phyloP scores from a whole-genome alignment of 2,888 invertebrate genomes.

The Caenorhabditis sp. region DNA sequence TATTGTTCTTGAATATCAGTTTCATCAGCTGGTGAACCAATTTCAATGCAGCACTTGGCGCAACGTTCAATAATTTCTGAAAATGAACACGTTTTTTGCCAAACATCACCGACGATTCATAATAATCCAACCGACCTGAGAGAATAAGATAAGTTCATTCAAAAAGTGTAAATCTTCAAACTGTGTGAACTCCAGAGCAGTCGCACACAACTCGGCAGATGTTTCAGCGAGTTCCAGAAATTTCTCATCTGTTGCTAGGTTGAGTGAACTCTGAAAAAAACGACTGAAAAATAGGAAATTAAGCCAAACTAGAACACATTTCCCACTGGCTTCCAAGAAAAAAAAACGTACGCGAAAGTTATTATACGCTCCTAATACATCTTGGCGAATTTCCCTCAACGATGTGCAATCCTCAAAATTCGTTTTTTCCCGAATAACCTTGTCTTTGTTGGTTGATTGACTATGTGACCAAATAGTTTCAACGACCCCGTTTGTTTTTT shows the following conservation, averaged over 20 bases:
- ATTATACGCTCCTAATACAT: not conserved
- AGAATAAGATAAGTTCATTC: not conserved
- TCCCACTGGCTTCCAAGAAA: no score
- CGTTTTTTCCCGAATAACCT: no score
- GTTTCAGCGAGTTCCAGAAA: not conserved
- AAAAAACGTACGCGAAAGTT: not conserved
- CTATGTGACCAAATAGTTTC: no score
- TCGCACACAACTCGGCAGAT: not conserved
- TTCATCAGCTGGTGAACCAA: conserved; percentile 2
- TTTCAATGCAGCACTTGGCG: not conserved
- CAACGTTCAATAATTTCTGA: conserved; percentile 1
- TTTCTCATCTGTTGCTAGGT: not conserved
- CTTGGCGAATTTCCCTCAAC: not conserved
- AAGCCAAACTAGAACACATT: not conserved
- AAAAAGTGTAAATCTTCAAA: conserved; percentile 5
- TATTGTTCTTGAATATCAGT: not conserved
- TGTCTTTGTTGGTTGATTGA: no score
- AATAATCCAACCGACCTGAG: not conserved
- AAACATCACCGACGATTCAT: no score
- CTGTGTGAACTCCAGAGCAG: not conserved
- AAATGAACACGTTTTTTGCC: not conserved
- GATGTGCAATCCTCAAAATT: not conserved
- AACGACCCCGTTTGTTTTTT: no score
- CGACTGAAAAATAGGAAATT: no score
- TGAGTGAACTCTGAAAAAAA: not conserved